Evolutionary conservation across 2,113 vertebrate species (phyloP), one percentile per base, ranked within the genome.

Genomic region (Microtus oregoni): DNA sequence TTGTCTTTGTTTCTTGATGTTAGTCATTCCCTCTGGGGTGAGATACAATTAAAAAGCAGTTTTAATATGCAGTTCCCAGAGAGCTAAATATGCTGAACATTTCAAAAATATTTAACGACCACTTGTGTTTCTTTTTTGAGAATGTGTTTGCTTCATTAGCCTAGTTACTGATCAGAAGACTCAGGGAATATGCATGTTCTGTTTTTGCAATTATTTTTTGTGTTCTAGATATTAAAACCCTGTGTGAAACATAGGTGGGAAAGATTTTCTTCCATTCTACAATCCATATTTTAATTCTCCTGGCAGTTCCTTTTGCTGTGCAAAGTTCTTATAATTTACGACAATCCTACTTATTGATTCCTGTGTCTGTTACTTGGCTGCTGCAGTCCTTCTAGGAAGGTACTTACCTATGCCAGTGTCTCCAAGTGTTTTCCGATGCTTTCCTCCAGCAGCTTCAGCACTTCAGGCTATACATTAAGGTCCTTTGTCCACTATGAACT

Each of bases 31-130:
- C 82, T 20, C 58, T 44, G 82, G 38, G 44, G 82, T 44, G 61
- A 44, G 61, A 83, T 30, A 83, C 61, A 83, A 83, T 83, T 41
- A 67, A 67, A 86, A 67, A 67, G 61, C 61, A 67, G 17, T 32
- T 86, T 86, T 86, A 86, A 65, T 86, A 30, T 86, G 38, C 61
- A 86, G n/a, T 86, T 86, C 82, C 61, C 15, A 67, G 41, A 86
- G 44, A 41, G 82, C 82, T 67, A 86, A 86, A 86, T 44, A 67
- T 65, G 61, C 61, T 67, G 82, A 86, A 32, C 15, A 20, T 67
- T 86, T 47, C 65, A 86, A 67, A 83, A 86, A 67, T 86, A 67
- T 44, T 44, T 86, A 67, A 67, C 28, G 28, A 9, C 15, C 58
- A 32, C 28, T 67, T 67, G 17, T 7, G 82, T 44, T 67, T 47